Evolutionary conservation across 2,797 vertebrate species (phyloP), one percentile per base, ranked within the genome.

Genomic region (Danio choprae): DNA sequence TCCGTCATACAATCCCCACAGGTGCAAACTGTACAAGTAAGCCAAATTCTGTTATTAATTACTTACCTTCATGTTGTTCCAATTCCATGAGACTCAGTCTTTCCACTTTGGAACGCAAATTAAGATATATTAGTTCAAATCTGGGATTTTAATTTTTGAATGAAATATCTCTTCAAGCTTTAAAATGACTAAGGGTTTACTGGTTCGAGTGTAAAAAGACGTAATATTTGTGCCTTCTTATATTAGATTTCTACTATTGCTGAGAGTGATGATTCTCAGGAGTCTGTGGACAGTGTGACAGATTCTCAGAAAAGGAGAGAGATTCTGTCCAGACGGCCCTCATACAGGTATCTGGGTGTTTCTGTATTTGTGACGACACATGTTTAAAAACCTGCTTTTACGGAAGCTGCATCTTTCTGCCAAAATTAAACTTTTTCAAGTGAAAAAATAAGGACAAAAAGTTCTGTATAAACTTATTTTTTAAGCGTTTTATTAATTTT

Each of bases 1-100:
- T 99, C 98, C 6, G 98, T 99, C 87, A 99, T 99, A 89, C 98
- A 99, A 90, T 96, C 98, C 75, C 98, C 98, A 69, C 98, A 99
- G 85, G 95, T 99, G 84, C 98, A 99, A 88, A 95, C 98, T 53
- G 96, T 99, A 77, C 98, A 99, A 95, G 98, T 99, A 90, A 89
- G 86, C 64, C 29, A 29, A 29, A 29, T 29, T 29, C 29, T 29
- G 29, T 29, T 29, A 29, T 29, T 29, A 29, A 1, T 29, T 29
- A 29, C 29, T 29, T 29, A 29, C 29, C 29, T 29, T 29, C 29
- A 29, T 29, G 1, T 1, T 29, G 29, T 29, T 29, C 29, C 29
- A 1, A 29, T 29, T 29, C 3, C 29, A 29, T 29, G 1, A 29
- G 29, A 29, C 29, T n/a, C n/a, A n/a, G 29, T 29, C 3, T 29